Base-by-base conservation (phyloP, 2,113 vertebrate genomes). In the Ophthalmolycus amberensis region DNA sequence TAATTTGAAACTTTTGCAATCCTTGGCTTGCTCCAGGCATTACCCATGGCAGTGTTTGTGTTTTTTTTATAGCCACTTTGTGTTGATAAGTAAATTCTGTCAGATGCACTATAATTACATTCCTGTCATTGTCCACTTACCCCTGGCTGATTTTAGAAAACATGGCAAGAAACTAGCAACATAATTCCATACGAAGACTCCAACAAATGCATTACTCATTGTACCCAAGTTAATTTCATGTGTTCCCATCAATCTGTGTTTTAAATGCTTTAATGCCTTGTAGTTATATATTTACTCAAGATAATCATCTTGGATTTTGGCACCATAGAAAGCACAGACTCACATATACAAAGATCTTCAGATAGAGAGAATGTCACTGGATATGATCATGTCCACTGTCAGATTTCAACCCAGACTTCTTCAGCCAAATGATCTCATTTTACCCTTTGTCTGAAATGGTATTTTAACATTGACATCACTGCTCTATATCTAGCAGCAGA, bases 61-160 rank as follows among this genome's bases (percentile, higher is more conserved):
- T 27, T 59, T 27, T 29, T 77, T 79, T 2, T 65, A 32, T 58
- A 22, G 58, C 34, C 29, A 60, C 69, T 77, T 67, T 83, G 37
- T 65, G 65, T 71, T 71, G 73, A 77, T 80, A 62, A 75, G 59
- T 65, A 81, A 67, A 78, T 81, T 65, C 37, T 69, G 22, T 58
- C 50, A 22, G 48, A 64, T 86, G 66, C 68, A 48, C 46, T 48
- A 5, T 48, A 72, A 78, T 88, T 83, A 79, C 52, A 77, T 78
- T 88, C 48, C 22, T 60, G 62, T 83, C 70, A 70, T 50, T 70
- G 67, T 68, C 40, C 70, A 22, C 63, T 66, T 78, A 40, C 44
- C 22, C 32, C 15, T 34, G 48, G 66, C 25, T 50, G 63, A 71
- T 76, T 81, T 52, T 44, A 40, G 46, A 67, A 67, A 65, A 77